Conservation (phyloP, 2,888 invertebrate species). For the Coenonympha arcania region DNA sequence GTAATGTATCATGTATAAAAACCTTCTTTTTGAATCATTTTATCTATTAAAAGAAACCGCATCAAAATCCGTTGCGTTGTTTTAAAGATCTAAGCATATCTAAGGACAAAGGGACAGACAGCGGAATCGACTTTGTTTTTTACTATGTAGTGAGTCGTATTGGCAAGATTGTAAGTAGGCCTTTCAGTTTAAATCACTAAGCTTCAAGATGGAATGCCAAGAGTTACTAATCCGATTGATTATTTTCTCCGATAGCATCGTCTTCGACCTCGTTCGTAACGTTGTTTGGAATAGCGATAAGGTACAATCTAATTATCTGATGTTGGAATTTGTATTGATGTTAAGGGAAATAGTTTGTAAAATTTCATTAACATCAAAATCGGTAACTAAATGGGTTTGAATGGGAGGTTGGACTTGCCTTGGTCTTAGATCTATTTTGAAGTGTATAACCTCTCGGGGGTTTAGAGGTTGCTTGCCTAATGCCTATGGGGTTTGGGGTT, state of each 20-base stretch:
- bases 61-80: no score
- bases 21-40: no score
- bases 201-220: neutral
- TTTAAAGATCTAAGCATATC: no score
- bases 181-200: neutral
- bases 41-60: no score
- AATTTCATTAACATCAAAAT: no score
- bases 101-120: neutral
- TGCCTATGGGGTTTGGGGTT: no score
- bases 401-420: no score
- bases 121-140: neutral
- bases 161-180: neutral
- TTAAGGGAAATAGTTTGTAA: neutral
- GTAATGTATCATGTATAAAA: no score
- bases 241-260: slow-evolving; percentile 9
- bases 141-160: neutral
- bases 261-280: slow-evolving; percentile 5
- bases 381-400: no score
- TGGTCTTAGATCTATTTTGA: no score
- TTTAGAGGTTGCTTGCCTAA: no score
- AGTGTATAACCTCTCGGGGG: no score
- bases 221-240: slow-evolving; percentile 15
- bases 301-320: neutral
- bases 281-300: slow-evolving; percentile 6
- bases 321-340: neutral